phyloP scores from a whole-genome alignment of 2,888 invertebrate genomes.

The Stenoptilia bipunctidactyla region DNA sequence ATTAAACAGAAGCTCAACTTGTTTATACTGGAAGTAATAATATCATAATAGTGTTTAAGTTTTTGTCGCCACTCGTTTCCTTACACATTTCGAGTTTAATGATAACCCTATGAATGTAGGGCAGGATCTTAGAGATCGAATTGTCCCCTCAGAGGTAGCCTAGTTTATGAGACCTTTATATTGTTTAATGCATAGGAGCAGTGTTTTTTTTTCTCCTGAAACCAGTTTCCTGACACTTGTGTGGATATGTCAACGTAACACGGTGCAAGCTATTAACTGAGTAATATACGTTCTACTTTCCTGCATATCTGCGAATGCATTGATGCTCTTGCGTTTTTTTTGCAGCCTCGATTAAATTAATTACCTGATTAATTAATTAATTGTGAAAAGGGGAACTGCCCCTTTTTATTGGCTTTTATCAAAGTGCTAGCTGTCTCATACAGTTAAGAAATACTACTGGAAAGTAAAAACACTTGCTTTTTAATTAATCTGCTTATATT shows the following conservation, averaged over 20 bases:
- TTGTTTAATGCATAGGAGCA: constrained; percentile 33
- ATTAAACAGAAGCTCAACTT: constrained; percentile 11
- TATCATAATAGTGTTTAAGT: too few relatives aligned
- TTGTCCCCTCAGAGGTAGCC: constrained; percentile 34
- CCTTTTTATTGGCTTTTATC: not conserved
- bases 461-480: constrained; percentile 5
- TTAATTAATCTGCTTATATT: not conserved
- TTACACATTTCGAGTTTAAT: constrained; percentile 20
- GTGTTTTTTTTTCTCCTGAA: constrained; percentile 16
- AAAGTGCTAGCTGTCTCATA: not conserved
- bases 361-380: constrained; percentile 39
- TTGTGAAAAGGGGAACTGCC: constrained; percentile 1
- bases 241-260: constrained; percentile 56
- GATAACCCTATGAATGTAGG: constrained; percentile 24
- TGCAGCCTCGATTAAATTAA: constrained; percentile 39
- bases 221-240: constrained; percentile 54
- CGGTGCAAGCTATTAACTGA: constrained; percentile 46
- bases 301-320: too few relatives aligned
- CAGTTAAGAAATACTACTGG: not conserved
- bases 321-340: too few relatives aligned
- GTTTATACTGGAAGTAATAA: not conserved
- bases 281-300: constrained; percentile 27
- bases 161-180: constrained; percentile 45
- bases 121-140: constrained; percentile 37
- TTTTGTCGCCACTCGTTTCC: not conserved